phyloP scores from a whole-genome alignment of 35 echinoderm and acorn worm species.

The Eucidaris tribuloides region DNA sequence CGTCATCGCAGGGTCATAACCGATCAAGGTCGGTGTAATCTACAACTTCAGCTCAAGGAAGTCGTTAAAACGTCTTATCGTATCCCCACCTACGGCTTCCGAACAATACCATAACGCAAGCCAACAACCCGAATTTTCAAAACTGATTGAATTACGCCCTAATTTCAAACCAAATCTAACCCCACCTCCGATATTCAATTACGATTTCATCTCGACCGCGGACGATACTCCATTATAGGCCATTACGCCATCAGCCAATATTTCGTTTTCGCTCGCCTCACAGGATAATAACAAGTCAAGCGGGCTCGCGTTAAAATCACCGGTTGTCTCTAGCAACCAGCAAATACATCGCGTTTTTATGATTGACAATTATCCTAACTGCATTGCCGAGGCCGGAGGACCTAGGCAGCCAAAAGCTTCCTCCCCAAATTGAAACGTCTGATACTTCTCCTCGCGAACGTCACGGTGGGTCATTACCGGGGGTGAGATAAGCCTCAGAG shows the following conservation, averaged over 20 bases:
- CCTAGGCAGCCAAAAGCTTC: background rate
- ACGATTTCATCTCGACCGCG: conserved; percentile 15
- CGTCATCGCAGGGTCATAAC: no score
- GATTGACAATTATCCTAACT: background rate
- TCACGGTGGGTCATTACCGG: background rate
- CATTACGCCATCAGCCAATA: no score
- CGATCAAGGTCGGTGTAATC: no score
- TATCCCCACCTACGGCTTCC: background rate
- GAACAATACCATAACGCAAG: background rate
- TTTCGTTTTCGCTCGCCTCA: no score
- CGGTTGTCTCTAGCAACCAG: no score
- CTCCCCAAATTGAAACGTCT: background rate
- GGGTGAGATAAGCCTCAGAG: no score
- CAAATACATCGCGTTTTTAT: no score
- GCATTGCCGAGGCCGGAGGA: background rate
- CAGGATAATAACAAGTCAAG: no score
- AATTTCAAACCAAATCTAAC: conserved; percentile 9
- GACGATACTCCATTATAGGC: no score
- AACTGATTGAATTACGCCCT: conserved; percentile 8
- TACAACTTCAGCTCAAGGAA: no score
- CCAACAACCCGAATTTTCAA: background rate
- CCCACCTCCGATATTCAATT: background rate
- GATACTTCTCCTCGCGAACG: background rate
- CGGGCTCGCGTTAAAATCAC: no score
- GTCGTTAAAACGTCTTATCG: background rate